phyloP scores from a whole-genome alignment of 1,140 invertebrate genomes.

The Bombus affinis region DNA sequence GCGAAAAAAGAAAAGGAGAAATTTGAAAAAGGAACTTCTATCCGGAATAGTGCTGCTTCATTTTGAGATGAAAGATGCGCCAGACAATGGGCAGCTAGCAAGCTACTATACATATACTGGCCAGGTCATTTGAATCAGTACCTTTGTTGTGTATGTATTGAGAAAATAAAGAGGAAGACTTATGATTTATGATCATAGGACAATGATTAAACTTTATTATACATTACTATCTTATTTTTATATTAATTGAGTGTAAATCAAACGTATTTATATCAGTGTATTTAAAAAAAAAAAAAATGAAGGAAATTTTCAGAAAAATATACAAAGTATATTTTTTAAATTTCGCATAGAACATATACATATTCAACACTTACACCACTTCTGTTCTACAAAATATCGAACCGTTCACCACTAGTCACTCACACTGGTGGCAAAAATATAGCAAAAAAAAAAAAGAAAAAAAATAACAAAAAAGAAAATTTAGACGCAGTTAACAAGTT shows the following conservation, averaged over 20 bases:
- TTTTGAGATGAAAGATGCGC: background rate
- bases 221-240: background rate
- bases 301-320: too few relatives aligned
- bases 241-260: background rate
- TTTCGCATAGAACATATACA: too few relatives aligned
- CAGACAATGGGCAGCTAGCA: slow-evolving; percentile 4
- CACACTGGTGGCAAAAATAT: too few relatives aligned
- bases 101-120: background rate
- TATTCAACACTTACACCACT: too few relatives aligned
- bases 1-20: background rate
- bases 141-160: background rate
- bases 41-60: background rate
- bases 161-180: background rate
- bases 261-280: background rate
- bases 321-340: too few relatives aligned
- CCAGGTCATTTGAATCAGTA: background rate
- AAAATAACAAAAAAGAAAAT: too few relatives aligned
- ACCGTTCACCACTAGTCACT: too few relatives aligned
- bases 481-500: too few relatives aligned
- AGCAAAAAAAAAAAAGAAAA: too few relatives aligned
- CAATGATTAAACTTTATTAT: background rate
- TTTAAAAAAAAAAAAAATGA: too few relatives aligned
- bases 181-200: background rate
- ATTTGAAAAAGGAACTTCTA: background rate
- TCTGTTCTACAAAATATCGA: too few relatives aligned